A percentile compares a stretch with the other conserved stretches of the same genome.
Evolutionary conservation across 2,888 invertebrate species (phyloP).

Genomic region (Germaria angustata): DNA sequence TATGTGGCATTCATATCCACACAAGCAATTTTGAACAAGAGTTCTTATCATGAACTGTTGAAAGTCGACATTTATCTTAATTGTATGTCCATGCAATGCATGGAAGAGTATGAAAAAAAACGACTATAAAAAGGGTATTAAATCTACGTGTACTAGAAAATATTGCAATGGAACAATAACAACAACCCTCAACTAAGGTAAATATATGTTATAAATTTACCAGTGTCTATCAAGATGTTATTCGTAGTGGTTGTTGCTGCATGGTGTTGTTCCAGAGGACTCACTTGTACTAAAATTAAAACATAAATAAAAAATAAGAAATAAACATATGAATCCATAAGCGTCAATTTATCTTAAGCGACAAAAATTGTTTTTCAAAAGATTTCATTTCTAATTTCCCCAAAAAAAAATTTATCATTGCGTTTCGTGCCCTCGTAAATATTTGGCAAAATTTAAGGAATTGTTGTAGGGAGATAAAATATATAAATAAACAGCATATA

Average conservation of each 20-base stretch:
- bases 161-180: conserved; percentile 34
- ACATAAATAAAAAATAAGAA: background rate
- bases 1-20: background rate
- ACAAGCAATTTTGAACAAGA: conserved; percentile 22
- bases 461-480: too few relatives aligned
- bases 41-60: conserved; percentile 56
- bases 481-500: too few relatives aligned
- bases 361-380: too few relatives aligned
- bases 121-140: background rate
- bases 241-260: conserved; percentile 37
- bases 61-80: conserved; percentile 65
- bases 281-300: conserved; percentile 18
- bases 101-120: conserved; percentile 4
- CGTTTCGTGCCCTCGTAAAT: too few relatives aligned
- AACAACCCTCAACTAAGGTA: conserved; percentile 40
- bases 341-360: too few relatives aligned
- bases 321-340: background rate
- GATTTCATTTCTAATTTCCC: too few relatives aligned
- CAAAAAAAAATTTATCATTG: too few relatives aligned
- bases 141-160: conserved; percentile 27
- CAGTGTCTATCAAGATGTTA: conserved; percentile 63
- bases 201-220: conserved; percentile 57
- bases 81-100: conserved; percentile 53
- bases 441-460: too few relatives aligned
- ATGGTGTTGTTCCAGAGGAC: conserved; percentile 42